Evolutionary conservation across 53 echinoderm and acorn worm species (phyloP).

Genomic region (Crossaster papposus): DNA sequence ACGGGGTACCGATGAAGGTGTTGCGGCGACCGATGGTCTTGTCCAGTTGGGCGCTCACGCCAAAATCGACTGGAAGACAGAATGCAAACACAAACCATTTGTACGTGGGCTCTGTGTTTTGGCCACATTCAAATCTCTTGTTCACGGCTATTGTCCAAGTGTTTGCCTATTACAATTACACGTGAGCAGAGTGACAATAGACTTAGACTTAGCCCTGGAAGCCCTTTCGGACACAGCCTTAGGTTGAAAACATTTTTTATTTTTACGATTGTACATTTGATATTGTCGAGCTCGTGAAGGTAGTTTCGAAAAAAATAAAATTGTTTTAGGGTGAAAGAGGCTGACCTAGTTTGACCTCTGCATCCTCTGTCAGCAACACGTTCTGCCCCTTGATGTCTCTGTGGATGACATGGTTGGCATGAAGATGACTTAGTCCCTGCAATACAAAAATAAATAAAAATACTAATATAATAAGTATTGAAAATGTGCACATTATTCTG

Average conservation of each 20-base stretch:
- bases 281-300: too few species aligned
- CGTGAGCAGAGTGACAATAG: too few species aligned
- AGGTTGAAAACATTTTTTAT: too few species aligned
- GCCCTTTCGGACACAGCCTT: too few species aligned
- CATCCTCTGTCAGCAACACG: conserved; percentile 96
- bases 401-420: conserved; percentile 99
- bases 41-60: conserved; percentile 97
- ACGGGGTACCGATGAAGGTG: conserved; percentile 98
- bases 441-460: conserved; percentile 26
- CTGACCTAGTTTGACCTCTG: conserved; percentile 98
- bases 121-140: too few species aligned
- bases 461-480: not conserved
- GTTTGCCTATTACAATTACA: too few species aligned
- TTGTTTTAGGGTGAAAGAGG: too few species aligned
- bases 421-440: conserved; percentile 95
- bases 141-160: too few species aligned
- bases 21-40: conserved; percentile 97
- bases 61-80: conserved; percentile 84
- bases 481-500: not conserved
- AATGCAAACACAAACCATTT: not conserved
- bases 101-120: too few species aligned
- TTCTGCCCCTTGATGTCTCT: conserved; percentile 99
- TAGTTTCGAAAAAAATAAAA: too few species aligned
- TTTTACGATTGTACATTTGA: not conserved
- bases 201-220: too few species aligned